These are phyloP conservation scores for Lasioglossum leucozonium DNA, from an alignment of 2,888 invertebrate genomes.

Conservation along the genomic window DNA sequence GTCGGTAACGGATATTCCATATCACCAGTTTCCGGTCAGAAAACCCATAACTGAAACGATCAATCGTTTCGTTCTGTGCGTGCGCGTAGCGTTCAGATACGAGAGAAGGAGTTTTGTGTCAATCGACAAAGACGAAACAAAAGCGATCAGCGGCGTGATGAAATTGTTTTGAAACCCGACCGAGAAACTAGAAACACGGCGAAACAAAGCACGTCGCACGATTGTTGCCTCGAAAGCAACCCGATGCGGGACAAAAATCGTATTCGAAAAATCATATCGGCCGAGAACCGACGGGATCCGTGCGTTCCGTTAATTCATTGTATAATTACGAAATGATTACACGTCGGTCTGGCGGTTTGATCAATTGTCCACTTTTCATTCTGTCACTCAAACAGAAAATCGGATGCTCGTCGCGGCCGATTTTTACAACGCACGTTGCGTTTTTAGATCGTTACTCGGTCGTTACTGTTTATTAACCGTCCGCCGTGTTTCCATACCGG, in stretches of 20 bases:
- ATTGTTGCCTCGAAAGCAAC: not conserved
- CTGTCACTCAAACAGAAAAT: not conserved
- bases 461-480: not conserved
- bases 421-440: not conserved
- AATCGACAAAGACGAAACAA: not conserved
- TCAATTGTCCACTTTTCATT: not conserved
- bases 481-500: not conserved
- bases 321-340: conserved; percentile 1
- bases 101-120: not conserved
- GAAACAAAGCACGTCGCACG: no score
- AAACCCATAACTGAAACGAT: not conserved
- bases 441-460: not conserved
- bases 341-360: not conserved
- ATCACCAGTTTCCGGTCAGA: not conserved
- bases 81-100: not conserved
- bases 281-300: not conserved
- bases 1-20: not conserved
- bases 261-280: not conserved
- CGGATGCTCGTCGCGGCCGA: not conserved
- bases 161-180: not conserved
- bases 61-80: not conserved
- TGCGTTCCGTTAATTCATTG: not conserved
- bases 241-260: no score
- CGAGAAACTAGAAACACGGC: not conserved
- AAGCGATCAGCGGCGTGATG: not conserved